Conservation (phyloP, 2,113 vertebrate genomes). For the Tringa solitaria region DNA sequence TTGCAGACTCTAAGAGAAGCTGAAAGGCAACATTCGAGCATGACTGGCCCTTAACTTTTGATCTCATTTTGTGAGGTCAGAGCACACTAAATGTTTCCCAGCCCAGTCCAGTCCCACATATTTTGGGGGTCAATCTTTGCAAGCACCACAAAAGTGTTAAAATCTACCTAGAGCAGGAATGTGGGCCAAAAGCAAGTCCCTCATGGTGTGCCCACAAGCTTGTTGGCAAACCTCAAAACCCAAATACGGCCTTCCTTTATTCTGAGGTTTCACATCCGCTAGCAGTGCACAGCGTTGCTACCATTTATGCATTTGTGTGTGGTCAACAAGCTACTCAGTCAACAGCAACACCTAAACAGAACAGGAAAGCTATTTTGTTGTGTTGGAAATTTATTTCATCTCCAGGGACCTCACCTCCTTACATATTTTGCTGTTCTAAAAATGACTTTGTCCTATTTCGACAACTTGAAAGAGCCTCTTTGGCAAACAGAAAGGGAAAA, state of each 20-base stretch:
- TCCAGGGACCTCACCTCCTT: slow-evolving; percentile 20
- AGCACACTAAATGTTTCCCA: not conserved
- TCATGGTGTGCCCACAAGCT: rapidly evolving
- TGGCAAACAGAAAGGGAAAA: slow-evolving; percentile 27
- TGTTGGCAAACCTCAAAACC: not conserved
- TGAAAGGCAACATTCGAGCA: not conserved
- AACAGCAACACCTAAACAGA: not conserved
- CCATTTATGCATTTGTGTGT: not conserved
- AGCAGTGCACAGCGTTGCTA: not conserved
- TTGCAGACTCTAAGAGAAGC: not conserved
- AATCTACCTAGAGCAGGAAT: not conserved
- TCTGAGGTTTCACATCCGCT: not conserved
- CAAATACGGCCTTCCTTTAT: not conserved
- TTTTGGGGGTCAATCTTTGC: not conserved
- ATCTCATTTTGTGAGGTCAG: not conserved
- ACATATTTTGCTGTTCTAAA: slow-evolving; percentile 44
- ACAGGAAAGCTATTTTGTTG: not conserved
- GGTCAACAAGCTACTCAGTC: not conserved
- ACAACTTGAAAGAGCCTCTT: slow-evolving; percentile 25
- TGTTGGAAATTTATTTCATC: not conserved
- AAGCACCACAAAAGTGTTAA: not conserved
- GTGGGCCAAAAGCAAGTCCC: not conserved
- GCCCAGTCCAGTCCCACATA: rapidly evolving
- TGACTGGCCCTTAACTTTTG: not conserved
- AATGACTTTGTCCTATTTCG: slow-evolving; percentile 35